Evolutionary conservation across 2,888 invertebrate species (phyloP).

Genomic region (Penaeus monodon): DNA sequence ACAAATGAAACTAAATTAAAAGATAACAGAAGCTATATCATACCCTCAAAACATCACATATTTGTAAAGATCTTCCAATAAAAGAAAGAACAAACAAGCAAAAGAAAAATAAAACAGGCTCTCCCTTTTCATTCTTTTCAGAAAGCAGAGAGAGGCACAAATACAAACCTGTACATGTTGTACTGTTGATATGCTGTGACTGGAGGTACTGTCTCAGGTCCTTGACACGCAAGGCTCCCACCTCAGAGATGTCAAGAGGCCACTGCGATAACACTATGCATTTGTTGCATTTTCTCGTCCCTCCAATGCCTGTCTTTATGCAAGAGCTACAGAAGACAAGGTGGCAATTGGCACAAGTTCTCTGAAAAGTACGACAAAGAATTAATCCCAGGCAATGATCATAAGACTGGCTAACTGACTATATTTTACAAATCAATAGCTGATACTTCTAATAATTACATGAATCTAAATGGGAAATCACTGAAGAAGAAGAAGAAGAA

Average conservation of each 20-base stretch:
- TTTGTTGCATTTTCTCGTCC: conserved; percentile 47
- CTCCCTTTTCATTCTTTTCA: too few species aligned
- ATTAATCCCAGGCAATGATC: background rate
- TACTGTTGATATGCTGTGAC: conserved; percentile 42
- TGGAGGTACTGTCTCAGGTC: conserved; percentile 58
- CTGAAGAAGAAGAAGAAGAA: too few species aligned
- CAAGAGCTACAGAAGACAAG: conserved; percentile 37
- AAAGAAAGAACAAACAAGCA: too few species aligned
- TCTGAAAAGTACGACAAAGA: background rate
- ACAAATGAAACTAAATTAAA: too few species aligned
- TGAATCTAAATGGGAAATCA: too few species aligned
- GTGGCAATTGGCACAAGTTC: conserved; percentile 17
- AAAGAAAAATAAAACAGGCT: too few species aligned
- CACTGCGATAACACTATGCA: conserved; percentile 56
- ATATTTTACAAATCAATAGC: too few species aligned
- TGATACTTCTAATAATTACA: too few species aligned
- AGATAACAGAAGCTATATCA: background rate
- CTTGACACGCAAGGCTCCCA: conserved; percentile 58
- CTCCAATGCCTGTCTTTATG: conserved; percentile 22
- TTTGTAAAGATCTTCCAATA: too few species aligned
- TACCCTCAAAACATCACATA: too few species aligned
- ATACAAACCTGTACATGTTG: conserved; percentile 55
- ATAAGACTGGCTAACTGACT: too few species aligned
- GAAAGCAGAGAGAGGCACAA: too few species aligned
- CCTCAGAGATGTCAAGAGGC: conserved; percentile 56